These are phyloP conservation scores for Hormiphora californensis DNA, from an alignment of 37 sponge, comb jelly and placozoan species.

Conservation along the genomic window DNA sequence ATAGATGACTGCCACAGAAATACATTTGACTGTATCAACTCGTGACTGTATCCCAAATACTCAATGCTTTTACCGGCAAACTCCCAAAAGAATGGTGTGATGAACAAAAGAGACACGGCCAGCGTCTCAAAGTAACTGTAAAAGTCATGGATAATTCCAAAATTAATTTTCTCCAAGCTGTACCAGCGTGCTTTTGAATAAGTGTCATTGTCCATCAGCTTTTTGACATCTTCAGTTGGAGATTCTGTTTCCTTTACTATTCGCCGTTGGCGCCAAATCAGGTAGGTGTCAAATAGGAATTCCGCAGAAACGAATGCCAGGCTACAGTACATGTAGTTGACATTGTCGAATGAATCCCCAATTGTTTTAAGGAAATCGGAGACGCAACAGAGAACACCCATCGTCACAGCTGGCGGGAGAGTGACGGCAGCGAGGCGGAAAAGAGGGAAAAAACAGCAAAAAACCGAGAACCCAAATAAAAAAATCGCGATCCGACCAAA, in stretches of 20 bases:
- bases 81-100: conserved; percentile 60
- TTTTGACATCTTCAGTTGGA: conserved; percentile 60
- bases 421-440: too few relatives aligned
- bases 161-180: conserved; percentile 85
- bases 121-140: conserved; percentile 61
- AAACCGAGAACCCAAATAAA: too few relatives aligned
- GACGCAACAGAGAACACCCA: too few relatives aligned
- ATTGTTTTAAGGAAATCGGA: too few relatives aligned
- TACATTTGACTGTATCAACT: conserved; percentile 68
- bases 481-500: too few relatives aligned
- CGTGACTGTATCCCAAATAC: conserved; percentile 57
- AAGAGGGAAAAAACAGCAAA: too few relatives aligned
- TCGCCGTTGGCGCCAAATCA: conserved; percentile 10
- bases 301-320: conserved; percentile 8
- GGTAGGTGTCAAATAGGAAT: background rate
- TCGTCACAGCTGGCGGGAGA: too few relatives aligned
- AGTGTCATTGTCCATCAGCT: conserved; percentile 64
- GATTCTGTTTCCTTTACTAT: background rate
- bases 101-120: conserved; percentile 7
- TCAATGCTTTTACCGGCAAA: conserved; percentile 57
- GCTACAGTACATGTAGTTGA: conserved; percentile 47
- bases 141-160: conserved; percentile 56
- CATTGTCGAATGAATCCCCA: background rate
- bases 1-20: conserved; percentile 59
- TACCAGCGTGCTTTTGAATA: conserved; percentile 74